These are phyloP conservation scores for Aricia agestis DNA, from an alignment of 1,140 invertebrate genomes.

Conservation along the genomic window DNA sequence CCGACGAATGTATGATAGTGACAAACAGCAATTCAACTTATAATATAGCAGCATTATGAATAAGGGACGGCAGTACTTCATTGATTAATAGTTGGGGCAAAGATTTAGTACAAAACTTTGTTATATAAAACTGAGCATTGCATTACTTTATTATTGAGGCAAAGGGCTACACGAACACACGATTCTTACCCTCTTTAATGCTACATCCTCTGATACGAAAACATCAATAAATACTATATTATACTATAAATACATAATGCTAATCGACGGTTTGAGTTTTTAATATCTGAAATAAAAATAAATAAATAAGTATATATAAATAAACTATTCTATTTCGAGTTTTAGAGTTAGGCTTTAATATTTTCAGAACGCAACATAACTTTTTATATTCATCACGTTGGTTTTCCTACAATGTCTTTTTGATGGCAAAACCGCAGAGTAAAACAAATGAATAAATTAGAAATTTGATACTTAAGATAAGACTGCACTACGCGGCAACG, in stretches of 20 bases:
- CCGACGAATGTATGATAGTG: no score
- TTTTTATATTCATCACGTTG: no score
- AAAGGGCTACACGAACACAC: constrained; percentile 35
- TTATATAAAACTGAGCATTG: constrained; percentile 3
- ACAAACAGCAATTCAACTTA: no score
- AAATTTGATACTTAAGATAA: no score
- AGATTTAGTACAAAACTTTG: neutral
- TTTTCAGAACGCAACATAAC: neutral
- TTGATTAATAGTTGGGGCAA: neutral
- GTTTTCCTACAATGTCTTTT: no score
- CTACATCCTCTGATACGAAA: constrained; percentile 35
- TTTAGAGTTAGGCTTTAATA: no score
- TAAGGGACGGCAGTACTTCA: neutral
- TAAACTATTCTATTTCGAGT: no score
- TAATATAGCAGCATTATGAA: neutral
- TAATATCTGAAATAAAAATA: constrained; percentile 70
- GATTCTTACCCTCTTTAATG: constrained; percentile 40
- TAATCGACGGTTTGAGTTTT: constrained; percentile 29
- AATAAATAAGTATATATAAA: constrained; percentile 31
- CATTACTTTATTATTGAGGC: constrained; percentile 25
- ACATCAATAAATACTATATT: constrained; percentile 36
- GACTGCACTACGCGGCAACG: no score
- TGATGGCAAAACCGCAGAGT: no score
- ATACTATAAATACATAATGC: constrained; percentile 33
- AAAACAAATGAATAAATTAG: no score